Conservation (phyloP, 2,797 vertebrate species). For the Gymnopithys bicolor region DNA sequence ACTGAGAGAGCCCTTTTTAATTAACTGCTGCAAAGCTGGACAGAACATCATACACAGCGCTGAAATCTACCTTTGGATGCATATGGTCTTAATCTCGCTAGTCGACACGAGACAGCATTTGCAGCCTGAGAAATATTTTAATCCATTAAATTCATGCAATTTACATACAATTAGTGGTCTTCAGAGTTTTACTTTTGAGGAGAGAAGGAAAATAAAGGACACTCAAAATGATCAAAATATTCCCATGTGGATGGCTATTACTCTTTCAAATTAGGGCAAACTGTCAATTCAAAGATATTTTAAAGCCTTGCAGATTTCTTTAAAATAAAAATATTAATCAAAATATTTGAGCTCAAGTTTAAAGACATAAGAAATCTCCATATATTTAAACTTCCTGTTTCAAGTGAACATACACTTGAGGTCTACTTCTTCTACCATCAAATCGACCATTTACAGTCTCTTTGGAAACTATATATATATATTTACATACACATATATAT, state of each 20-base stretch:
- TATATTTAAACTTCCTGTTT: background rate
- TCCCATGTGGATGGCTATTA: background rate
- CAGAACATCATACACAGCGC: background rate
- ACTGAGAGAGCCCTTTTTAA: constrained; percentile 12
- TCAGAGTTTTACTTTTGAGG: background rate
- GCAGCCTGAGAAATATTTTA: constrained; percentile 5
- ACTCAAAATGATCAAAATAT: background rate
- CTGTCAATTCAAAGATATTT: background rate
- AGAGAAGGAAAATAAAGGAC: background rate
- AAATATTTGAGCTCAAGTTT: background rate
- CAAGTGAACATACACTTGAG: background rate
- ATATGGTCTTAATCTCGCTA: background rate
- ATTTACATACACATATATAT: too few relatives aligned
- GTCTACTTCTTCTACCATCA: background rate
- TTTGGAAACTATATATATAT: background rate
- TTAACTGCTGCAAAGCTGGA: background rate
- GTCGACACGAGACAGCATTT: background rate
- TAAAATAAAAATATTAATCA: background rate
- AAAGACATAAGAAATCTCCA: background rate
- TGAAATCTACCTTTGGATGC: background rate
- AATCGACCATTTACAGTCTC: background rate
- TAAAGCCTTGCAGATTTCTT: background rate
- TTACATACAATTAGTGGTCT: background rate
- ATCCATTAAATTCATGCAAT: background rate
- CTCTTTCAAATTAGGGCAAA: background rate